Conservation (phyloP, 1,140 invertebrate species). For the Saccostrea glomerata region DNA sequence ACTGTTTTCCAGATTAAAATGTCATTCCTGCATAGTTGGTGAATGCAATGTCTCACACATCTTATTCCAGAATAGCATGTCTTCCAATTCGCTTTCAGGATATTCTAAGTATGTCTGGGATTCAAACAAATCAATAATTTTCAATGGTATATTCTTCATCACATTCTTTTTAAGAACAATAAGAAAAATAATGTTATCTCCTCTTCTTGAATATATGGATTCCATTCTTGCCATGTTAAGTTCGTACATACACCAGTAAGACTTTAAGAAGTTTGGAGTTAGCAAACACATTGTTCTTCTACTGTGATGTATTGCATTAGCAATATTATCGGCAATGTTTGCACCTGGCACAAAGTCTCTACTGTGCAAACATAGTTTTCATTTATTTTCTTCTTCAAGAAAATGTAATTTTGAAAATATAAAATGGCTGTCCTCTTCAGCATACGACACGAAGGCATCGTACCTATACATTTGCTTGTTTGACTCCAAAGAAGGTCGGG, state of each 20-base stretch:
- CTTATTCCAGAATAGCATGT: constrained; percentile 58
- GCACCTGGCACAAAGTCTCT: constrained; percentile 67
- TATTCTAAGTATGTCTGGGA: constrained; percentile 61
- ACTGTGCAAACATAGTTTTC: constrained; percentile 66
- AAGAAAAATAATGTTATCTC: constrained; percentile 59
- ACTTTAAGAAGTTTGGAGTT: constrained; percentile 83
- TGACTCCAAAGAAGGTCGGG: not conserved
- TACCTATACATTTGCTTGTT: constrained; percentile 65
- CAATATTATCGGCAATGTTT: constrained; percentile 82
- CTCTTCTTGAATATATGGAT: constrained; percentile 56
- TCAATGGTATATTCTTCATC: constrained; percentile 50
- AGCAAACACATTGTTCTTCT: constrained; percentile 84
- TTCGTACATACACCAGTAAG: constrained; percentile 86
- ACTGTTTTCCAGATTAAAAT: too few relatives aligned
- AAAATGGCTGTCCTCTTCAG: constrained; percentile 60
- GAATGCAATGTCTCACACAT: constrained; percentile 5
- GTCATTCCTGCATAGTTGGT: not conserved
- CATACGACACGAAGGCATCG: constrained; percentile 69
- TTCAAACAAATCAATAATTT: constrained; percentile 62
- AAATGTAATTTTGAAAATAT: constrained; percentile 43
- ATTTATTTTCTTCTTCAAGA: constrained; percentile 50
- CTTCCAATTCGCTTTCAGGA: constrained; percentile 50
- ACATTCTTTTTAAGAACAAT: constrained; percentile 59
- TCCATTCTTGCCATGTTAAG: constrained; percentile 79
- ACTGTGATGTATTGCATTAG: constrained; percentile 83